Percentiles rank a stretch among this genome's conserved stretches.
These are phyloP conservation scores for Synanceia verrucosa DNA, from an alignment of 2,797 vertebrate species.

Conservation along the genomic window DNA sequence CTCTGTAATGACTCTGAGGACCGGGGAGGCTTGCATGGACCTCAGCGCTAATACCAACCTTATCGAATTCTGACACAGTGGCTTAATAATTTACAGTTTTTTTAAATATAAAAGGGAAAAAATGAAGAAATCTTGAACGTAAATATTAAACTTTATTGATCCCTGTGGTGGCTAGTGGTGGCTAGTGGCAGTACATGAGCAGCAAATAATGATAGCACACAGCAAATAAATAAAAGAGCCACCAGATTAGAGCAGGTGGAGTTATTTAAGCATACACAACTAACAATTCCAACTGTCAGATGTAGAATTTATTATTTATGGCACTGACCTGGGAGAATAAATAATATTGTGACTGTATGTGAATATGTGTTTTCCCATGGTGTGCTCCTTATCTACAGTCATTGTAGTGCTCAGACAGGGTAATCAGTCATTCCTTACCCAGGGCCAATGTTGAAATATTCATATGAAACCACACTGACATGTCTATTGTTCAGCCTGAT, in stretches of 20 bases:
- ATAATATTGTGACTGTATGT: slow-evolving; percentile 58
- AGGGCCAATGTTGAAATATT: slow-evolving; percentile 65
- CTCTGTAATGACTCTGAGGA: slow-evolving; percentile 58
- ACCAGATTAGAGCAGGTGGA: slow-evolving; percentile 32
- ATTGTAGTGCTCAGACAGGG: slow-evolving; percentile 61
- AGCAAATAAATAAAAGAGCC: slow-evolving; percentile 19
- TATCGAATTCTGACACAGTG: not conserved
- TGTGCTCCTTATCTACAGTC: slow-evolving; percentile 60
- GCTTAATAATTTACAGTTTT: not conserved
- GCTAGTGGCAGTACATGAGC: no score
- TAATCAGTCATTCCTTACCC: slow-evolving; percentile 66
- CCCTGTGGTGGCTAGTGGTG: not conserved
- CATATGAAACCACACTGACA: slow-evolving; percentile 60
- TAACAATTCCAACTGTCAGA: slow-evolving; percentile 27
- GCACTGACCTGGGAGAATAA: slow-evolving; percentile 48
- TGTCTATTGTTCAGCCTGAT: slow-evolving; percentile 65
- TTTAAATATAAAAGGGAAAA: not conserved
- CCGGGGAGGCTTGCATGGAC: not conserved
- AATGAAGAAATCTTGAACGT: not conserved
- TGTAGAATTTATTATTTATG: slow-evolving; percentile 51
- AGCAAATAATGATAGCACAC: not conserved
- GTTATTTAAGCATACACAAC: slow-evolving; percentile 30
- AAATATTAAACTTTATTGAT: slow-evolving; percentile 5
- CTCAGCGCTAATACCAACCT: not conserved
- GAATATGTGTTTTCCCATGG: slow-evolving; percentile 50